These are phyloP conservation scores for Idaea aversata DNA, from an alignment of 2,888 invertebrate genomes.

Conservation along the genomic window DNA sequence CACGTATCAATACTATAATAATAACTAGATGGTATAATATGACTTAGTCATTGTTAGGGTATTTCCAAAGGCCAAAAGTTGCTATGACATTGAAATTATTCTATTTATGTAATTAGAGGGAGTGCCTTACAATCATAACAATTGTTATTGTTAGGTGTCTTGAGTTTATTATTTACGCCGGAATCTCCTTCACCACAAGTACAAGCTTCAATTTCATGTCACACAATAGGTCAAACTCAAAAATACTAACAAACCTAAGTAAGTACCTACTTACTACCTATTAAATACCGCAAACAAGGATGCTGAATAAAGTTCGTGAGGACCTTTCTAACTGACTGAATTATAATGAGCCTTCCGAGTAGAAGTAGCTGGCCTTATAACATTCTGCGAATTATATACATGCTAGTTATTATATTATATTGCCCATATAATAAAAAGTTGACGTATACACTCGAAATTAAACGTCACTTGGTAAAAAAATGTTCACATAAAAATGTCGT, in stretches of 20 bases:
- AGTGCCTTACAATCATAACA: conserved; percentile 18
- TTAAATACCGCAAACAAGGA: conserved; percentile 24
- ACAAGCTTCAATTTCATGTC: not conserved
- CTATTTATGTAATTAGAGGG: conserved; percentile 13
- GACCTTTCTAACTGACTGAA: conserved; percentile 24
- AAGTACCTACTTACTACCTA: not conserved
- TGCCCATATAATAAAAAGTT: conserved; percentile 19
- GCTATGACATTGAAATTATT: conserved; percentile 12
- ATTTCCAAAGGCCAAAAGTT: conserved; percentile 26
- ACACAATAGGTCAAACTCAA: not conserved
- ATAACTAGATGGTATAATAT: conserved; percentile 14
- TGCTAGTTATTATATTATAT: conserved; percentile 8
- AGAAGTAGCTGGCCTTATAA: conserved; percentile 29
- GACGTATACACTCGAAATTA: conserved; percentile 12
- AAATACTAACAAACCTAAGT: too few species aligned
- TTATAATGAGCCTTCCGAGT: conserved; percentile 13
- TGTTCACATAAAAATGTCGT: conserved; percentile 26
- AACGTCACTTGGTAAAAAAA: conserved; percentile 30
- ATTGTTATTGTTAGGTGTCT: not conserved
- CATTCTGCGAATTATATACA: conserved; percentile 39
- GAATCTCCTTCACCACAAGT: not conserved
- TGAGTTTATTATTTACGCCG: not conserved
- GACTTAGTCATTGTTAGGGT: conserved; percentile 12
- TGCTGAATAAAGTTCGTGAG: conserved; percentile 18
- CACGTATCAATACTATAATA: not conserved